A percentile compares a stretch with the other conserved stretches of the same genome.
Conservation (phyloP, 2,888 invertebrate genomes). For the Atrina japonica region DNA sequence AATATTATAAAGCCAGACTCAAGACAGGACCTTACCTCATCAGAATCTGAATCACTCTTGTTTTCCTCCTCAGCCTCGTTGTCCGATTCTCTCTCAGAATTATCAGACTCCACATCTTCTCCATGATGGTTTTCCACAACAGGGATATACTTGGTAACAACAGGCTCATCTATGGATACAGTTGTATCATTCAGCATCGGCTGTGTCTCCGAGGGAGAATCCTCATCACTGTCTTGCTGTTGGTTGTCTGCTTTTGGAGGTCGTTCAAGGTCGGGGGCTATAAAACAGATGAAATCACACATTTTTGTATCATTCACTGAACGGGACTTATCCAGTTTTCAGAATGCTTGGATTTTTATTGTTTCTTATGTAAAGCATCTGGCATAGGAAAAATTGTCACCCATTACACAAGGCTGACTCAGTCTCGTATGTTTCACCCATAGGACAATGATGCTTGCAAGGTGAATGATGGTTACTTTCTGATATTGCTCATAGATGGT, state of each 20-base stretch:
- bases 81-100: slow-evolving; percentile 41
- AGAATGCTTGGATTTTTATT: too few relatives aligned
- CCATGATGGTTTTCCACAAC: slow-evolving; percentile 19
- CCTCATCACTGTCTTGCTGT: slow-evolving; percentile 60
- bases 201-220: slow-evolving; percentile 67
- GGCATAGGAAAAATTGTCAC: too few relatives aligned
- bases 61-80: slow-evolving; percentile 43
- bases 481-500: too few relatives aligned
- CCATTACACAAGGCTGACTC: too few relatives aligned
- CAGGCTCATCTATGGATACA: slow-evolving; percentile 55
- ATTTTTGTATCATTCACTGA: too few relatives aligned
- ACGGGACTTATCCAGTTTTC: background rate
- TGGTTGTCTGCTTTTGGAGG: slow-evolving; percentile 52
- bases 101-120: slow-evolving; percentile 46
- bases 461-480: too few relatives aligned
- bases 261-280: slow-evolving; percentile 65
- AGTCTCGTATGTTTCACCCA: too few relatives aligned
- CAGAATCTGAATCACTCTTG: slow-evolving; percentile 30
- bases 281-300: too few relatives aligned
- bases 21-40: too few relatives aligned
- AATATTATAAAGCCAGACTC: too few relatives aligned
- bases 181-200: slow-evolving; percentile 66
- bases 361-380: too few relatives aligned
- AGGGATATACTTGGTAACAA: slow-evolving; percentile 15
- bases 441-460: too few relatives aligned